Evolutionary conservation across 2,797 vertebrate genomes (phyloP).

Genomic region (Fistularia tabacaria): DNA sequence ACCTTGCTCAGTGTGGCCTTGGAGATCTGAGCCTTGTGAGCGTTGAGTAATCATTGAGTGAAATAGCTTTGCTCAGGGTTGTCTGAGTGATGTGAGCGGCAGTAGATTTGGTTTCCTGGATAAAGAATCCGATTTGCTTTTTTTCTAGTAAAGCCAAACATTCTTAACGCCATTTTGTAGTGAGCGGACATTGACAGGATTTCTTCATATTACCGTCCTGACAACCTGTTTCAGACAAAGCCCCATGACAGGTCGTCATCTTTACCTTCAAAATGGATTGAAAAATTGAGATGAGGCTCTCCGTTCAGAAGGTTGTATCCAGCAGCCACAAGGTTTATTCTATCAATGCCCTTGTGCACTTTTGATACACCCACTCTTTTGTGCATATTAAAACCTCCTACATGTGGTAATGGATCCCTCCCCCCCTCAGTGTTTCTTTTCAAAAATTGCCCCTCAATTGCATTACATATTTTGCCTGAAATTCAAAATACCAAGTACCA

Average conservation of each 20-base stretch:
- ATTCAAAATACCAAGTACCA: neutral
- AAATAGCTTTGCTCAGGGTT: too few relatives aligned
- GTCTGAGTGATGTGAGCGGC: too few relatives aligned
- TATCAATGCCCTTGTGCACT: constrained; percentile 50
- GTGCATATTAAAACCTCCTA: constrained; percentile 65
- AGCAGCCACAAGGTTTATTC: constrained; percentile 44
- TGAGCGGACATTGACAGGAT: too few relatives aligned
- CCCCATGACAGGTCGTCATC: too few relatives aligned
- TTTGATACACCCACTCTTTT: constrained; percentile 57
- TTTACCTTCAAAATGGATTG: constrained; percentile 11
- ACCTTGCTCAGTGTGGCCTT: too few relatives aligned
- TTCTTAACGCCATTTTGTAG: too few relatives aligned
- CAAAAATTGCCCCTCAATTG: constrained; percentile 7
- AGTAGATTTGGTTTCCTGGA: too few relatives aligned
- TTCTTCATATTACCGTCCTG: constrained; percentile 6
- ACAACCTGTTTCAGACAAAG: too few relatives aligned
- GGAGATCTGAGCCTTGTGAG: too few relatives aligned
- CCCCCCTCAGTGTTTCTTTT: constrained; percentile 15
- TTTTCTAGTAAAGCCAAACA: too few relatives aligned
- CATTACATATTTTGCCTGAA: constrained; percentile 12
- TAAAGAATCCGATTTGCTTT: too few relatives aligned
- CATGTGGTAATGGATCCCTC: constrained; percentile 60
- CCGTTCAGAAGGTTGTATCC: constrained; percentile 23
- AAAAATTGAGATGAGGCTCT: constrained; percentile 30
- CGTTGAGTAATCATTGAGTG: too few relatives aligned